Conservation (phyloP, 1,140 invertebrate species). For the Heliconius hermathena region DNA sequence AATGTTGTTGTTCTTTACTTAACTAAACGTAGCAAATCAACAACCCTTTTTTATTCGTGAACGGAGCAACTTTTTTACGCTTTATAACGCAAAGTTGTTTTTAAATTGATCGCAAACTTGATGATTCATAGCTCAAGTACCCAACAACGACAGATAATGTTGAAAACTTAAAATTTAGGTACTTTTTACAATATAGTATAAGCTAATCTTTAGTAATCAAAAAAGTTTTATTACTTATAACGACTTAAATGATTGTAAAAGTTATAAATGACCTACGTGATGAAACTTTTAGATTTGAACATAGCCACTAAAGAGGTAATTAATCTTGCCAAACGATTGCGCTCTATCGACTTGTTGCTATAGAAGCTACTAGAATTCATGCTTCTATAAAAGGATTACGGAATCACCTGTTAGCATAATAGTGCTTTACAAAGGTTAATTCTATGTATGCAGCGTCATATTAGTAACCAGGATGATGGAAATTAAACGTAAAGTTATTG, state of each 20-base stretch:
- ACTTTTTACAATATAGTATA: neutral
- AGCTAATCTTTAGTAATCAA: neutral
- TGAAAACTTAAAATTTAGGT: neutral
- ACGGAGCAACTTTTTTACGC: neutral
- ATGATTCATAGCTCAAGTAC: constrained; percentile 2
- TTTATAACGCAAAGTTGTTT: neutral
- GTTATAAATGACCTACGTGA: neutral
- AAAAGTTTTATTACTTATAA: neutral
- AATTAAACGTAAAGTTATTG: neutral
- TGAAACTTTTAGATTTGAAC: neutral
- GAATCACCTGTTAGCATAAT: constrained; percentile 8
- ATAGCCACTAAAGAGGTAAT: neutral
- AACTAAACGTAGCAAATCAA: neutral
- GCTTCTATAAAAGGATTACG: constrained; percentile 1
- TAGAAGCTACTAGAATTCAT: neutral
- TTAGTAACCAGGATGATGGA: neutral
- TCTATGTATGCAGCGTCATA: neutral
- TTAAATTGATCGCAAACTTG: neutral
- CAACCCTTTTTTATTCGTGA: neutral
- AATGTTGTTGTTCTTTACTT: neutral
- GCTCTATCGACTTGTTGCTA: neutral
- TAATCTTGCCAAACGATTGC: neutral
- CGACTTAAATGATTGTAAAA: neutral
- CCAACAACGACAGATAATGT: neutral
- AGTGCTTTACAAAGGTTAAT: constrained; percentile 5